phyloP scores from a whole-genome alignment of 1,140 invertebrate genomes.

The Phymastichus coffea region DNA sequence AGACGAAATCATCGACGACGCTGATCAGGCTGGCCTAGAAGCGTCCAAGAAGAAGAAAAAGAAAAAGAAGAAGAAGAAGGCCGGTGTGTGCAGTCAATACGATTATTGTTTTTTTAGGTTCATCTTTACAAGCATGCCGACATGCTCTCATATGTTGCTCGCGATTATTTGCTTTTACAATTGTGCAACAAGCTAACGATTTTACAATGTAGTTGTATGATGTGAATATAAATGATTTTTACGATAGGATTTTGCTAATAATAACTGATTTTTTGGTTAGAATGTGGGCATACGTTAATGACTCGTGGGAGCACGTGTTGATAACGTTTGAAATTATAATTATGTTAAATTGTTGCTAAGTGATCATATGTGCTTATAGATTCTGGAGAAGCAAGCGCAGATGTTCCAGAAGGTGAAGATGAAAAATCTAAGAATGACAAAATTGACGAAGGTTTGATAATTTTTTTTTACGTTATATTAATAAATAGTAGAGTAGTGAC shows the following conservation, averaged over 20 bases:
- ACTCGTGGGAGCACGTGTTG: slow-evolving; percentile 2
- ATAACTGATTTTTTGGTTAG: no score
- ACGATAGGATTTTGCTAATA: no score
- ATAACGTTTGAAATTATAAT: neutral
- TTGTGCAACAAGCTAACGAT: no score
- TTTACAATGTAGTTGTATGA: no score
- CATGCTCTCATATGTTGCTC: no score
- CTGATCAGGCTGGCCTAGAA: slow-evolving; percentile 58
- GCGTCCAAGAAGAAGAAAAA: slow-evolving; percentile 71
- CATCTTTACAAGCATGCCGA: no score
- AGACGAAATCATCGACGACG: slow-evolving; percentile 54
- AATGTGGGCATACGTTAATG: no score
- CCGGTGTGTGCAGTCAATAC: slow-evolving; percentile 57
- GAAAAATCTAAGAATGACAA: slow-evolving; percentile 41
- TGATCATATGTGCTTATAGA: slow-evolving; percentile 34
- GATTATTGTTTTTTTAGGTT: no score
- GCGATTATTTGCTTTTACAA: no score
- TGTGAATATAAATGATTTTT: no score
- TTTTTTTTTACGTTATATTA: neutral
- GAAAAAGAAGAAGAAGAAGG: slow-evolving; percentile 76
- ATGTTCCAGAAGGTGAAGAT: slow-evolving; percentile 51
- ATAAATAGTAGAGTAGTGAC: neutral
- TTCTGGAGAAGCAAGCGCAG: slow-evolving; percentile 52
- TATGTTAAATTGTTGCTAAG: neutral
- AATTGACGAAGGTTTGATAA: slow-evolving; percentile 36